Evolutionary conservation across 2,888 invertebrate genomes (phyloP), one percentile per base, ranked within the genome.

Genomic region (Flabesymbios commensalis): DNA sequence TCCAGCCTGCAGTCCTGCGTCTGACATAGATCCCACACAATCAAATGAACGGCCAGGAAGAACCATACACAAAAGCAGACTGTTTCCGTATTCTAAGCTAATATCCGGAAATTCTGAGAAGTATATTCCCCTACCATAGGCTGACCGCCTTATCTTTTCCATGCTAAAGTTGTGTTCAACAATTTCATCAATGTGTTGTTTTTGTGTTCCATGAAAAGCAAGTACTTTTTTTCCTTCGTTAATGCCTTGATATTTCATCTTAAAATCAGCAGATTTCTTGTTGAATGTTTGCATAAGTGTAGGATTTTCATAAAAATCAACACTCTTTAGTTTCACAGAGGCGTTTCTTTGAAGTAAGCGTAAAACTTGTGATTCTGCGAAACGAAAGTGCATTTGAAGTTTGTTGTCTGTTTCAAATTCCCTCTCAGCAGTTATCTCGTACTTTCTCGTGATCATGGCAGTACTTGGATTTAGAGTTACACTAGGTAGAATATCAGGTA

Each of bases 151-250:
- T 28, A 56, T 22, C 14, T 31, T 31, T 4, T 1, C 41, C 45
- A 64, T 19, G n/a, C 43, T 39, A 43, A 64, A 64, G 33, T 64
- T 64, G 5, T 64, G 26, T 28, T 51, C 10, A 43, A 64, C 42
- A n/a, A 64, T 62, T 43, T 32, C 22, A 17, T 47, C 39, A 19
- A 63, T 63, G 36, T 59, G 59, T 28, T 31, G 22, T n/a, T n/a
- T n/a, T n/a, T 54, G 41, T 28, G 65, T 65, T 2, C 65, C 65
- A 59, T 65, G 65, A 59, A 65, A 65, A 4, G 56, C 65, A 45
- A 65, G 49, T 7, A 65, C 29, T 7, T 24, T 29, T 39, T 56
- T 53, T 0, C 31, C 36, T 4, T 56, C 31, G 14, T 28, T 31
- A 17, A n/a, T 29, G 22, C 43, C 41, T 19, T 29, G 33, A 32